Conservation (phyloP, 2,113 vertebrate species). For the Nyctibius bracteatus region DNA sequence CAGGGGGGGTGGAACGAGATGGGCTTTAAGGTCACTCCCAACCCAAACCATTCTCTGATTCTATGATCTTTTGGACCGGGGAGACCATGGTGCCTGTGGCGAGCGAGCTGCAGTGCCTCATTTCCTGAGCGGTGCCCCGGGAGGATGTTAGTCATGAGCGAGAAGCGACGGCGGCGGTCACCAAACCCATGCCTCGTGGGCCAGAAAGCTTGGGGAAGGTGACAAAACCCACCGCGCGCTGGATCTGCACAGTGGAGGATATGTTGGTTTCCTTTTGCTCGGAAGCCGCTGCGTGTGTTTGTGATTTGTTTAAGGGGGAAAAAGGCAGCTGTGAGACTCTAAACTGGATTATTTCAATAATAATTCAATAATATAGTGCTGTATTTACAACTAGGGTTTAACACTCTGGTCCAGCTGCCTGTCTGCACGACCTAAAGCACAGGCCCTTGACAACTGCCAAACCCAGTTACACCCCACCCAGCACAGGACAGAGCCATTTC, state of each 20-base stretch:
- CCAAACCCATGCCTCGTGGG: background rate
- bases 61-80: background rate
- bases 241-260: accelerated
- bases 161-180: background rate
- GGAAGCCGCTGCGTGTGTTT: background rate
- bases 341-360: background rate
- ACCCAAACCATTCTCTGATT: too few relatives aligned
- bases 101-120: background rate
- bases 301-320: background rate
- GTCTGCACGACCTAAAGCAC: accelerated
- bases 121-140: background rate
- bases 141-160: background rate
- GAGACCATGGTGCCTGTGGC: background rate
- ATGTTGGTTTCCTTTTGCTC: background rate
- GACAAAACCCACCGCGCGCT: accelerated
- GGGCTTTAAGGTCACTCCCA: too few relatives aligned
- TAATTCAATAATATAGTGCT: accelerated
- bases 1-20: too few relatives aligned
- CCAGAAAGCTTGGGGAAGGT: background rate
- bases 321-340: background rate
- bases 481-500: background rate
- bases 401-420: background rate
- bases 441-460: background rate
- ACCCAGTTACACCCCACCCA: accelerated
- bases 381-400: background rate